Percentiles rank a stretch among this genome's conserved stretches.
These are phyloP conservation scores for Coturnix japonica DNA, from an alignment of 2,113 vertebrate genomes.

Conservation along the genomic window DNA sequence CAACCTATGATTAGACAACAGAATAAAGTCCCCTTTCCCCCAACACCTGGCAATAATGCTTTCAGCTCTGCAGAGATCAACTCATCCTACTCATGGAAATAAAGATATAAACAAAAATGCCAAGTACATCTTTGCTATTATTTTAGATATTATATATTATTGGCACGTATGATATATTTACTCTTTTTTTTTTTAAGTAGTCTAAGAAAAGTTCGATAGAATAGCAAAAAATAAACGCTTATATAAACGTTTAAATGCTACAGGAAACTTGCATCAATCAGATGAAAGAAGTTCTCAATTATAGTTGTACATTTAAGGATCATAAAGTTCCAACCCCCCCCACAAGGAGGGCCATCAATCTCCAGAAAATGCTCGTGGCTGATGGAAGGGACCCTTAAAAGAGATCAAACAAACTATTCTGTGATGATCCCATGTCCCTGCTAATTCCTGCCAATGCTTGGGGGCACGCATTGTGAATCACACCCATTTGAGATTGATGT, in stretches of 20 bases:
- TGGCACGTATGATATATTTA: neutral
- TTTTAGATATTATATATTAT: too few relatives aligned
- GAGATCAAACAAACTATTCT: too few relatives aligned
- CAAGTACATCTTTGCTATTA: neutral
- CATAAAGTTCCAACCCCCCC: too few relatives aligned
- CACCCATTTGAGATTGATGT: fast-evolving
- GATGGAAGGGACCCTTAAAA: too few relatives aligned
- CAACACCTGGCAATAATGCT: neutral
- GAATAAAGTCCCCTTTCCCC: neutral
- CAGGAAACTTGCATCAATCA: neutral
- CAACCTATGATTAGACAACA: neutral
- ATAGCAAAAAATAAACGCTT: neutral
- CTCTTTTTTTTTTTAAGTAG: neutral
- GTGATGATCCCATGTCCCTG: neutral
- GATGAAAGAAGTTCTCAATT: neutral
- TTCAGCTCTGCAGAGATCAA: neutral
- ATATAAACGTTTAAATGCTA: neutral
- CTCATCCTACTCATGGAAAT: neutral
- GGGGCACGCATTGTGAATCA: neutral
- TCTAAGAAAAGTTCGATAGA: neutral
- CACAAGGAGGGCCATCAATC: too few relatives aligned
- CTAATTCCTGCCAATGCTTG: neutral
- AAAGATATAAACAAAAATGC: neutral
- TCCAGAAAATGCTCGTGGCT: too few relatives aligned
- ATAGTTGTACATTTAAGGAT: neutral